Evolutionary conservation across 2,113 vertebrate species (phyloP).

Genomic region (Mormyrus lacerda): DNA sequence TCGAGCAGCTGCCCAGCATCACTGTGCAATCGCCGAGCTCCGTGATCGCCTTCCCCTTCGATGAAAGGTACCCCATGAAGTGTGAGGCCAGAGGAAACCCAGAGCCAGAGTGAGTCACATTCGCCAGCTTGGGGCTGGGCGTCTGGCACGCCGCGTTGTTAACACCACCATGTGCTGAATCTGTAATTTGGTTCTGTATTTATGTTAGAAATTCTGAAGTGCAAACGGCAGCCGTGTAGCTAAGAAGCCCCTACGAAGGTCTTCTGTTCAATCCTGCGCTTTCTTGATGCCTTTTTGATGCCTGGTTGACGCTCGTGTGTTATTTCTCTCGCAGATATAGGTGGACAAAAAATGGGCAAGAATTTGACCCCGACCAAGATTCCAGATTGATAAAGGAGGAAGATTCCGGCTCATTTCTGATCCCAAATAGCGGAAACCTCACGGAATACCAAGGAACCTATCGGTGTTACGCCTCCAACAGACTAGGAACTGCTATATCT

Average conservation of each 20-base stretch:
- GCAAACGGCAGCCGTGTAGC: too few species aligned
- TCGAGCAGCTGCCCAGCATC: conserved; percentile 86
- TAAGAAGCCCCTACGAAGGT: background rate
- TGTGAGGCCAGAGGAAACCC: conserved; percentile 92
- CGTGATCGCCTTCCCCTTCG: conserved; percentile 84
- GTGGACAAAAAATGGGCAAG: conserved; percentile 83
- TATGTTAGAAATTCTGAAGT: background rate
- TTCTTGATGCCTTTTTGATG: background rate
- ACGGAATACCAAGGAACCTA: conserved; percentile 84
- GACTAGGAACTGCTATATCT: conserved; percentile 81
- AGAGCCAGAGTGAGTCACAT: conserved; percentile 71
- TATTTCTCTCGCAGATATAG: conserved; percentile 63
- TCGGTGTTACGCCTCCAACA: conserved; percentile 80
- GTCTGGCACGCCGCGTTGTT: background rate
- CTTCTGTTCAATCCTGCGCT: background rate
- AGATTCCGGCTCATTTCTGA: conserved; percentile 82
- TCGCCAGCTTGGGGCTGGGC: background rate
- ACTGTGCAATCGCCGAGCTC: conserved; percentile 65
- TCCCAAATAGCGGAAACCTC: conserved; percentile 81
- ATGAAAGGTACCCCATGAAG: conserved; percentile 79
- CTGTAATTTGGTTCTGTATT: background rate
- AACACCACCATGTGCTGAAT: background rate
- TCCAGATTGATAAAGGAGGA: conserved; percentile 64
- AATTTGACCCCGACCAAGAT: conserved; percentile 75
- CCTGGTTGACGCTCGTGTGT: background rate